Conservation (phyloP, 1,140 invertebrate species). For the Hetaerina americana region DNA sequence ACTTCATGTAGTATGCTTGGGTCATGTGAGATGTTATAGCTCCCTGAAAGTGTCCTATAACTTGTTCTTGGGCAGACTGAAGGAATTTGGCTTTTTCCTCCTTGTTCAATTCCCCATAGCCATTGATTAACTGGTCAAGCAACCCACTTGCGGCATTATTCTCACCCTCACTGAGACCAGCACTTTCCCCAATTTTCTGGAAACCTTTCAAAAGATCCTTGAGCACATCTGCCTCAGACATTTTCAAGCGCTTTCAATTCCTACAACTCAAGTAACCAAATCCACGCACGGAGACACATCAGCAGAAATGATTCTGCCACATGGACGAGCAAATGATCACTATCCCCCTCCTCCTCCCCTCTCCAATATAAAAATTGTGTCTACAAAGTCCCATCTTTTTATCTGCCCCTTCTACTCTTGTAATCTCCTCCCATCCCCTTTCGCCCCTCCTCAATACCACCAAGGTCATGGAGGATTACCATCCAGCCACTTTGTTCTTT, state of each 20-base stretch:
- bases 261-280: too few relatives aligned
- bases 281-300: background rate
- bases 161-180: background rate
- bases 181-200: background rate
- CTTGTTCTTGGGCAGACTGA: slow-evolving; percentile 11
- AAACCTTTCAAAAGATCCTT: background rate
- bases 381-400: too few relatives aligned
- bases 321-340: background rate
- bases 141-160: background rate
- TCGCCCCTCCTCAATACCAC: too few relatives aligned
- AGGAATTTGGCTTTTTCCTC: slow-evolving; percentile 27
- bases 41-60: slow-evolving; percentile 20
- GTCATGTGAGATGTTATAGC: slow-evolving; percentile 7
- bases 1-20: slow-evolving; percentile 2
- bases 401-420: too few relatives aligned
- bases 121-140: background rate
- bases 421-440: too few relatives aligned
- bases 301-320: background rate
- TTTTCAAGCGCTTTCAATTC: background rate
- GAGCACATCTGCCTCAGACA: background rate
- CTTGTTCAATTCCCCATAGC: slow-evolving; percentile 25
- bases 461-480: too few relatives aligned
- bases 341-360: background rate
- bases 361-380: too few relatives aligned
- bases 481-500: too few relatives aligned